phyloP scores from a whole-genome alignment of 2,888 invertebrate species.

The Heterodera filipjevi region DNA sequence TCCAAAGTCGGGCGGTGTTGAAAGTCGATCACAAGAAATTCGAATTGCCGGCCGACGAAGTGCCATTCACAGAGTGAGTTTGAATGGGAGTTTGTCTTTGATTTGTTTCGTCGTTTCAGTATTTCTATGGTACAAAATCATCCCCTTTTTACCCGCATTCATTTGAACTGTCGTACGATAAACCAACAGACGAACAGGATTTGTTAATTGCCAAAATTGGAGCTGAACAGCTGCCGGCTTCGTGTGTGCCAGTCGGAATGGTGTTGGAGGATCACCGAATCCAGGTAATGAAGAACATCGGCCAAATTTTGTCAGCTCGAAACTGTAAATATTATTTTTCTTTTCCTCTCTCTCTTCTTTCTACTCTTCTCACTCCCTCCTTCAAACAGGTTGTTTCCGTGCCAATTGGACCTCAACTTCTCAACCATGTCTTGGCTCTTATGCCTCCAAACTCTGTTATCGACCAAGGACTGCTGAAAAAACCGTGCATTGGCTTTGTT shows the following conservation, averaged over 20 bases:
- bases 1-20: slow-evolving; percentile 93
- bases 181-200: slow-evolving; percentile 64
- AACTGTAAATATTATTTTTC: no score
- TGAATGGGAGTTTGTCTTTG: neutral
- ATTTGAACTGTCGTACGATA: slow-evolving; percentile 73
- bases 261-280: slow-evolving; percentile 76
- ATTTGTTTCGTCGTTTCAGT: slow-evolving; percentile 73
- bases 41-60: slow-evolving; percentile 44
- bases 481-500: slow-evolving; percentile 86
- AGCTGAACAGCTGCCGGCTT: slow-evolving; percentile 82
- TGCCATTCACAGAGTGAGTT: slow-evolving; percentile 64
- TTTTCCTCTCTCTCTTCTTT: neutral
- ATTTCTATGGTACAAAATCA: slow-evolving; percentile 94
- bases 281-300: no score
- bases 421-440: slow-evolving; percentile 86
- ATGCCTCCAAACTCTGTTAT: slow-evolving; percentile 78
- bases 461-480: slow-evolving; percentile 81
- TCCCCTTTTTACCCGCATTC: slow-evolving; percentile 67
- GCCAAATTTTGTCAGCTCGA: no score
- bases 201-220: slow-evolving; percentile 67
- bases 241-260: slow-evolving; percentile 95
- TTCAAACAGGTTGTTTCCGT: slow-evolving; percentile 39
- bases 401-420: slow-evolving; percentile 66
- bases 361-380: no score
- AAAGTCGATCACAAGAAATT: slow-evolving; percentile 48